Conservation (phyloP, 2,113 vertebrate genomes). For the Ptilonorhynchus violaceus region DNA sequence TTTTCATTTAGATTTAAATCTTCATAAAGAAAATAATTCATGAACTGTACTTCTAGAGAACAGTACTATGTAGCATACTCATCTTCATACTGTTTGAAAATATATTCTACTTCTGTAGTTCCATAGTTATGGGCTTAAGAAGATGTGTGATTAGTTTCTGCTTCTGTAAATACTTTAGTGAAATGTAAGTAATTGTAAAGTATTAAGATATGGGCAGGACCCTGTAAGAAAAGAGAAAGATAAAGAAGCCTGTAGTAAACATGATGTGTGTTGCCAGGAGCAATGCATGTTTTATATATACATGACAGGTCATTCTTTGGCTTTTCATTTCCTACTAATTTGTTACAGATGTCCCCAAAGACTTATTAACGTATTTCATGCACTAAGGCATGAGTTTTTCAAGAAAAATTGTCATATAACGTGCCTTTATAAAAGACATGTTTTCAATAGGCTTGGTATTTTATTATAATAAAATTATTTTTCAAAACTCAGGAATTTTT, state of each 20-base stretch:
- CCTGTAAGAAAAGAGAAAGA: slow-evolving; percentile 25
- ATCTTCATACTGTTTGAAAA: neutral
- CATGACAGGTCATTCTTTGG: slow-evolving; percentile 15
- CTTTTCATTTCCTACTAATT: slow-evolving; percentile 26
- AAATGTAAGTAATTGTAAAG: slow-evolving; percentile 30
- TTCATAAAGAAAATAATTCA: neutral
- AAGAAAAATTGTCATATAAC: neutral
- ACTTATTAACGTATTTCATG: neutral
- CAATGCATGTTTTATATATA: slow-evolving; percentile 26
- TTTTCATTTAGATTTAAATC: neutral
- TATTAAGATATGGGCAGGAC: slow-evolving; percentile 69
- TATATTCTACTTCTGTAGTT: slow-evolving; percentile 1
- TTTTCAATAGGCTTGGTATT: slow-evolving; percentile 19
- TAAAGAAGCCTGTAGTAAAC: slow-evolving; percentile 37
- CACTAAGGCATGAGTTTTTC: neutral
- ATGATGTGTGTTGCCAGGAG: slow-evolving; percentile 57
- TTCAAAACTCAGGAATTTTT: slow-evolving; percentile 48
- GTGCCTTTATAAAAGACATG: neutral
- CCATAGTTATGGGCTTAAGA: neutral
- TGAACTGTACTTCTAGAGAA: neutral
- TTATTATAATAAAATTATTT: slow-evolving; percentile 53
- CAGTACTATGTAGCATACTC: slow-evolving; percentile 12
- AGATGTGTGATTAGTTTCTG: slow-evolving; percentile 8
- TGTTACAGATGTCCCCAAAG: slow-evolving; percentile 24
- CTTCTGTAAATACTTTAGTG: slow-evolving; percentile 64